Base-by-base conservation (phyloP, 2,113 vertebrate genomes). In the Dromiciops gliroides region DNA sequence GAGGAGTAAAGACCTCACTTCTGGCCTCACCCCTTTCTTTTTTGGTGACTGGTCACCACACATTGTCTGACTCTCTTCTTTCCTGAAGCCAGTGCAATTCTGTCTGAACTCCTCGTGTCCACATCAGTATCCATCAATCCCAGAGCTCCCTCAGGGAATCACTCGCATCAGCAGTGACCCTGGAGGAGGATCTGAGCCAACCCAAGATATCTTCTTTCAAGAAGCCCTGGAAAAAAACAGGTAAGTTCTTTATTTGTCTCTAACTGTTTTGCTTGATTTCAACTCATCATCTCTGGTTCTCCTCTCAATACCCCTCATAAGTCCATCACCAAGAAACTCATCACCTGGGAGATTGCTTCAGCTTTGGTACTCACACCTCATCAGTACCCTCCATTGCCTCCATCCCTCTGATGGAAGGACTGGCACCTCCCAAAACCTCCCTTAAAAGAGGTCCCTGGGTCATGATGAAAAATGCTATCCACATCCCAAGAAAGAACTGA, bases 171-270 rank as follows among this genome's bases (percentile, higher is more conserved):
- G 60, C 50, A 26, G 25, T 31, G 51, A 31, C 88, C 90, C 93
- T 28, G 6, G 14, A 91, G 50, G 51, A 37, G 1, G 0, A n/a
- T 49, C 50, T 52, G 26, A 67, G 50, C 50, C 50, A 5, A 8
- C 44, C 90, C 50, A 22, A 51, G 19, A 89, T 47, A 90, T 96
- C 19, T 89, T 95, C 31, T 44, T 92, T 31, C 31, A 49, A 92
- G 50, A 16, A 48, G 47, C 50, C 83, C 50, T 60, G 56, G 52
- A 49, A 23, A 49, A 23, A 19, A 49, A 28, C 31, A 2, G 4
- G 49, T 90, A 23, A 9, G n/a, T 50, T 44, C 2, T 60, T 60
- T 31, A 10, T 67, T 37, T 44, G 7, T 44, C 19, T 83, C n/a
- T 44, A 83, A 19, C 11, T 83, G 19, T 16, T 83, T 44, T 44